Base-by-base conservation (phyloP, 2,888 invertebrate species). In the Alsophila aescularia region DNA sequence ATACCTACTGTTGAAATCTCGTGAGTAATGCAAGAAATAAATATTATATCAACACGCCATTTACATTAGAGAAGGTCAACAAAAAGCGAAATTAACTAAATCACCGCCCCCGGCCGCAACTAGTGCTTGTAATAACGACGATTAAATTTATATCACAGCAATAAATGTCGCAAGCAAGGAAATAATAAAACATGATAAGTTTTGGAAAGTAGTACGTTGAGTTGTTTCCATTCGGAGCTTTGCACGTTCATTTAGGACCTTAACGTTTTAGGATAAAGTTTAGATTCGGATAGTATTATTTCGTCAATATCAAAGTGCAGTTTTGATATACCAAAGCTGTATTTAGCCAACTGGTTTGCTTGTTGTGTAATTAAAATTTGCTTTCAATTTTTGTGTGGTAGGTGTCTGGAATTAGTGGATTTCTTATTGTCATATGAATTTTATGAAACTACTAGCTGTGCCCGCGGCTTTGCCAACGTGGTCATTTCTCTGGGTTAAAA, bases 171-270 rank as follows among this genome's bases (percentile, higher is more conserved):
- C 37, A 40, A 55, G 31, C 13, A 59, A 69, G 70, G 75, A 75
- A 69, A 62, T 60, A 68, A 73, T 72, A 68, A 73, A 71, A 65
- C 62, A 63, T 69, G 50, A 36, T 45, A 61, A 70, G 67, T 72
- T 75, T 79, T 77, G 75, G 77, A 81, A 81, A 82, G 81, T 77
- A 62, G 69, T 62, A 52, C 48, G 15, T 51, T 27, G 31, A 40
- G 8, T 15, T 34, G 58, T 56, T 65, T 66, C 62, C 55, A 60
- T 62, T 58, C 42, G 14, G 48, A 31, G 44, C 9, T 32, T 9
- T 7, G 32, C 24, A 9, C 47, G 7, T 31, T 36, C 9, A 12
- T 24, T 53, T 14, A 13, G 6, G 16, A 14, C 43, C 32, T 42
- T 43, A 43, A 43, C 5, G 0, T 9, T 32, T 32, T 16, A 1